Percentiles rank a stretch among this genome's conserved stretches.
Conservation (phyloP, 2,797 vertebrate species). For the Acipenser transmontanus region DNA sequence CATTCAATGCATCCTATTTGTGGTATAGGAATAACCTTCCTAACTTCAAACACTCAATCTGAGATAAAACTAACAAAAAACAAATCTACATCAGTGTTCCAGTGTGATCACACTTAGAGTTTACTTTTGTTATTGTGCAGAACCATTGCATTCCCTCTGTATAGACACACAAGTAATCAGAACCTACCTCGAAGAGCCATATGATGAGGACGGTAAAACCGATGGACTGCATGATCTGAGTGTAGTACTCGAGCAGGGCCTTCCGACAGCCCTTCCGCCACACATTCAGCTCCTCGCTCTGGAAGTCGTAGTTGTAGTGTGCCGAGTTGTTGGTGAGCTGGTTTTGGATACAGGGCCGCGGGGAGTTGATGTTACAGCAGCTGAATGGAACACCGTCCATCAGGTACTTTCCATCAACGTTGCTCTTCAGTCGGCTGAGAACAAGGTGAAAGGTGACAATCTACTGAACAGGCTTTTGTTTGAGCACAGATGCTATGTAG, state of each 20-base stretch:
- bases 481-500: neutral
- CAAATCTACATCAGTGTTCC: too few species aligned
- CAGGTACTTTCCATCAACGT: conserved; percentile 70
- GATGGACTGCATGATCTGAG: conserved; percentile 64
- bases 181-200: conserved; percentile 80
- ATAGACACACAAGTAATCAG: neutral
- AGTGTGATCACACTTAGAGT: too few species aligned
- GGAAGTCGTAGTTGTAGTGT: conserved; percentile 64
- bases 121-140: too few species aligned
- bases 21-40: too few species aligned
- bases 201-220: conserved; percentile 66
- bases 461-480: neutral
- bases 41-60: too few species aligned
- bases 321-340: conserved; percentile 66
- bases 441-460: neutral
- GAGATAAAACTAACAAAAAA: too few species aligned
- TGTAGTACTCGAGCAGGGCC: conserved; percentile 75
- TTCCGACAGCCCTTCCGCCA: conserved; percentile 72
- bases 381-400: conserved; percentile 79
- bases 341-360: conserved; percentile 78
- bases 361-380: conserved; percentile 77
- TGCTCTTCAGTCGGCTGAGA: conserved; percentile 69
- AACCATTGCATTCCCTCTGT: too few species aligned
- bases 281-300: conserved; percentile 69
- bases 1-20: too few species aligned